Base-by-base conservation (phyloP, 2,888 invertebrate species). In the Sicus ferrugineus region DNA sequence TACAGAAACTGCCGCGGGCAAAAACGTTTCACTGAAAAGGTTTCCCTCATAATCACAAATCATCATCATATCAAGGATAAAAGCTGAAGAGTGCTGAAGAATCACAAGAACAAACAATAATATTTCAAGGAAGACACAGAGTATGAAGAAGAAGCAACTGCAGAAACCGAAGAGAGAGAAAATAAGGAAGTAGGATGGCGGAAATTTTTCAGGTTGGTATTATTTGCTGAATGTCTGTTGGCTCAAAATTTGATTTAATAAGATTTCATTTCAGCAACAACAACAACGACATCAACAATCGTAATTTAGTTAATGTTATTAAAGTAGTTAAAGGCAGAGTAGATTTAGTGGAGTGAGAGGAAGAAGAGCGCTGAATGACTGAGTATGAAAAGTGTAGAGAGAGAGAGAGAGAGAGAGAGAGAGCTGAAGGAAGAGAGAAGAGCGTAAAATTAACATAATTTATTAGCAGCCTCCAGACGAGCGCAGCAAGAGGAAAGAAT, bases 391-490 rank as follows among this genome's bases (percentile, higher is more conserved):
- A 28, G 23, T 31, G 30, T 1, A 23, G 11, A 19, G 30, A 48
- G 48, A 16, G 42, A 1, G 30, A 2, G 16, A 46, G 52, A 7
- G 48, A n/a, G 34, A 48, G 11, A 30, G 42, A 19, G 28, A n/a
- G n/a, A n/a, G n/a, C n/a, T n/a, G n/a, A n/a, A n/a, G n/a, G n/a
- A 3, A 2, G 16, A 19, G 31, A 16, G 14, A 26, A 28, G 19
- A n/a, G 50, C 3, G 26, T 5, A 74, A 77, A 80, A 80, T 79
- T 80, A 80, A 76, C 79, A 79, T 80, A 79, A 80, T 78, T 78
- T 77, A 70, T 78, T 77, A 80, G 78, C 77, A 46, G 59, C 67
- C 26, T 56, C 19, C 42, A 67, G 58, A 46, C 7, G 56, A 3
- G 34, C 28, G 46, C 19, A 19, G 31, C 19, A 54, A 56, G 26